Percentiles rank a stretch among this genome's conserved stretches.
phyloP scores from a whole-genome alignment of 1,140 invertebrate genomes.

The Maconellicoccus hirsutus region DNA sequence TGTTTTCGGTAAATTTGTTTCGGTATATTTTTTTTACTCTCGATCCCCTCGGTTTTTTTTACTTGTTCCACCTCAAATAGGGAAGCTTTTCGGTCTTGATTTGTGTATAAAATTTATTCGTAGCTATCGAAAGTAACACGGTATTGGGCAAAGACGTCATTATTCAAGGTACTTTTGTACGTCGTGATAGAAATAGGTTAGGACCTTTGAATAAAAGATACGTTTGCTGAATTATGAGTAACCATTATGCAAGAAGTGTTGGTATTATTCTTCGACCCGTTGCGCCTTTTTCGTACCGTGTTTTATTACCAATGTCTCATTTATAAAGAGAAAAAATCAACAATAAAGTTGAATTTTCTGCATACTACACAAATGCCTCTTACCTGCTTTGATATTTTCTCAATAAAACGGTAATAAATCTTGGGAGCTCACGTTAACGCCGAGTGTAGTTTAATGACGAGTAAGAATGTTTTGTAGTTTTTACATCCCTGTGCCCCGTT shows the following conservation, averaged over 20 bases:
- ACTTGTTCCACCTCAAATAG: neutral
- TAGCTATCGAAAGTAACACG: conserved; percentile 3
- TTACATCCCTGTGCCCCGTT: neutral
- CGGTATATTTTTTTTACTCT: neutral
- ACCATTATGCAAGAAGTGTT: conserved; percentile 8
- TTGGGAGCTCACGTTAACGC: neutral
- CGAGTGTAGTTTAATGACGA: neutral
- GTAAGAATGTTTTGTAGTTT: neutral
- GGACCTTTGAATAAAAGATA: neutral
- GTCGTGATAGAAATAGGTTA: conserved; percentile 3
- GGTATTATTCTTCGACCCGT: neutral
- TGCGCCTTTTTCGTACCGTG: neutral
- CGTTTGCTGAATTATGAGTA: neutral
- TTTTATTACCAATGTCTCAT: conserved; percentile 9
- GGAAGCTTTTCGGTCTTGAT: neutral
- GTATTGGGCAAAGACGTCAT: neutral
- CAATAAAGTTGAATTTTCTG: neutral
- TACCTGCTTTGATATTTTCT: neutral
- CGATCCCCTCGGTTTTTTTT: neutral
- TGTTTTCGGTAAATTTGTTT: conserved; percentile 4
- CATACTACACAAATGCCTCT: neutral
- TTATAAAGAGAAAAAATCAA: neutral
- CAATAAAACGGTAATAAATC: neutral
- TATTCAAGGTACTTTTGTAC: neutral
- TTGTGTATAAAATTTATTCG: neutral